A percentile compares a stretch with the other conserved stretches of the same genome.
These are phyloP conservation scores for Esox lucius DNA, from an alignment of 2,797 vertebrate species.

Conservation along the genomic window DNA sequence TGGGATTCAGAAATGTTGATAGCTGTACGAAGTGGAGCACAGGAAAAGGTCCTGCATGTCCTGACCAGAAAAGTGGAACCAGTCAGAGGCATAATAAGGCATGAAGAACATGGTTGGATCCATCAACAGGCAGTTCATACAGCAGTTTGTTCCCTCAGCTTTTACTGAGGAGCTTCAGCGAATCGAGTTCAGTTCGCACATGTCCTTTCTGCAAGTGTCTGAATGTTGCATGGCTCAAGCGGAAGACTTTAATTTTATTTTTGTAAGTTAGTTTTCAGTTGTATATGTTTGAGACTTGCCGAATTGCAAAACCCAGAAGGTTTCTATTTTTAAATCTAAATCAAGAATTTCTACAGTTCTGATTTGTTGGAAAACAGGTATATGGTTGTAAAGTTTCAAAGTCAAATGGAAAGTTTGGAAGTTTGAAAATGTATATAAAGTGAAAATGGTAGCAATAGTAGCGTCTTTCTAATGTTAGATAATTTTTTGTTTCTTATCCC, in stretches of 20 bases:
- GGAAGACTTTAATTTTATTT: neutral
- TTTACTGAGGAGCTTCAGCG: neutral
- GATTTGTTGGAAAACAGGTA: neutral
- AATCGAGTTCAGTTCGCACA: neutral
- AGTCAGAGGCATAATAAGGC: neutral
- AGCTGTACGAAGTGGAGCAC: slow-evolving; percentile 19
- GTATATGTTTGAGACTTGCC: neutral
- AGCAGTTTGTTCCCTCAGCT: neutral
- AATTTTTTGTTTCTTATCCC: neutral
- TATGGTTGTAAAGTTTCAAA: neutral
- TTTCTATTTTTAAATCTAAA: neutral
- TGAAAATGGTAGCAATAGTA: neutral
- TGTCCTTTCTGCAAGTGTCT: neutral
- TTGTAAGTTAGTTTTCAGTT: neutral
- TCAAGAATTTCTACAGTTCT: slow-evolving; percentile 1
- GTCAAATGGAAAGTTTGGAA: neutral
- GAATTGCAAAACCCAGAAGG: slow-evolving; percentile 2
- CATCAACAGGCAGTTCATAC: neutral
- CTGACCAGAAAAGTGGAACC: neutral
- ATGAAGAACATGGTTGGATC: neutral
- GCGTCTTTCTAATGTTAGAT: neutral
- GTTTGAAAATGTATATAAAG: neutral
- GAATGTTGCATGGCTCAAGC: neutral
- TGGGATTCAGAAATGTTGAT: slow-evolving; percentile 19
- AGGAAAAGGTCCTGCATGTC: slow-evolving; percentile 2